phyloP scores from a whole-genome alignment of 2,797 vertebrate species.

The Alectoris magna region DNA sequence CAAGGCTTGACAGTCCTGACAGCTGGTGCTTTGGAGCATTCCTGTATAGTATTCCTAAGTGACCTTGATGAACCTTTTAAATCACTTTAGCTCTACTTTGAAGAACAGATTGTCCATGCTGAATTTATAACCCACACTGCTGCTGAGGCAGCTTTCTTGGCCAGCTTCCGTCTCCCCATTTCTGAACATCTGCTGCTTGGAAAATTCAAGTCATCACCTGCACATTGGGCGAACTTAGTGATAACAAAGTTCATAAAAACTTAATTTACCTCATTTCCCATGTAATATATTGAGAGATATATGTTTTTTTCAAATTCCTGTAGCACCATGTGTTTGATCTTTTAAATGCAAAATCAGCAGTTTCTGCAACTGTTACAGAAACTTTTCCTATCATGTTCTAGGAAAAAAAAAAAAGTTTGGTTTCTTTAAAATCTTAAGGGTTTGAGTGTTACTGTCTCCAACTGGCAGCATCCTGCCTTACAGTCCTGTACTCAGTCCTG shows the following conservation, averaged over 20 bases:
- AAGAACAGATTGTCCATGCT: constrained; percentile 56
- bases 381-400: neutral
- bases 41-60: constrained; percentile 24
- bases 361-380: neutral
- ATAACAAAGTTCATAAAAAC: neutral
- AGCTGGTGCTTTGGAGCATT: constrained; percentile 53
- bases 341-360: neutral
- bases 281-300: neutral
- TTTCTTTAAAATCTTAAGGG: neutral
- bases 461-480: neutral
- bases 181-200: constrained; percentile 50
- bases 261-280: neutral
- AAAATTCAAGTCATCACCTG: constrained; percentile 38
- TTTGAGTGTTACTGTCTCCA: neutral
- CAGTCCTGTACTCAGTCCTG: neutral
- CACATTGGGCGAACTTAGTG: neutral
- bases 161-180: constrained; percentile 11
- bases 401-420: neutral
- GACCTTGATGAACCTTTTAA: constrained; percentile 64
- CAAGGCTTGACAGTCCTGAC: constrained; percentile 40
- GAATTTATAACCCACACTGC: constrained; percentile 57
- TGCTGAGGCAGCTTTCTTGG: constrained; percentile 47
- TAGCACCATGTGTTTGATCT: neutral
- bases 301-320: neutral
- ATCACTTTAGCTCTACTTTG: constrained; percentile 60